These are phyloP conservation scores for Ennomos erosarius DNA, from an alignment of 2,888 invertebrate species.

Conservation along the genomic window DNA sequence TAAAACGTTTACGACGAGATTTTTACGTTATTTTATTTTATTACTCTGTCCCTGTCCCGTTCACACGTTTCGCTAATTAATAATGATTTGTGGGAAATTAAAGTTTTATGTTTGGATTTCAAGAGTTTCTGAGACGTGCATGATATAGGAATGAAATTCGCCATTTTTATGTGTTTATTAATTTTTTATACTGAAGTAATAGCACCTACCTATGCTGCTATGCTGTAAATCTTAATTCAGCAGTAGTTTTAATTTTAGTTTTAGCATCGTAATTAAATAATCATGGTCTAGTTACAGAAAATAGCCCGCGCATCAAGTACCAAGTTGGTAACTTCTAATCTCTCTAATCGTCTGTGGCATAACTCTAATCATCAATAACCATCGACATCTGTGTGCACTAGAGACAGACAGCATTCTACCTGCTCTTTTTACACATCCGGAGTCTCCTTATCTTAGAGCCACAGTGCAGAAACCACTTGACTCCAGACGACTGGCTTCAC, in stretches of 20 bases:
- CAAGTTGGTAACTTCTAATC: too few relatives aligned
- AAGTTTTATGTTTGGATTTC: conserved; percentile 14
- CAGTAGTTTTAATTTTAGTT: not conserved
- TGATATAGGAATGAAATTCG: too few relatives aligned
- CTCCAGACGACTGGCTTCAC: conserved; percentile 11
- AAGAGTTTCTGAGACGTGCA: too few relatives aligned
- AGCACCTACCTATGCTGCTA: too few relatives aligned
- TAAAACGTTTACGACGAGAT: conserved; percentile 32
- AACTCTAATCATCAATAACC: not conserved
- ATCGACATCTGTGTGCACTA: conserved; percentile 14
- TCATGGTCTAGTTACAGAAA: too few relatives aligned
- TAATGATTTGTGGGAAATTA: conserved; percentile 19
- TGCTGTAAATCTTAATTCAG: too few relatives aligned
- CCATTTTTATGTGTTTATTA: too few relatives aligned
- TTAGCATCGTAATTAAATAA: too few relatives aligned
- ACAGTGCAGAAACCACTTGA: conserved; percentile 21
- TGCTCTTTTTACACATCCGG: conserved; percentile 22
- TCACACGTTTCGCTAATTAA: conserved; percentile 18
- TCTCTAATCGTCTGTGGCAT: too few relatives aligned
- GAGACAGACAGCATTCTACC: conserved; percentile 9
- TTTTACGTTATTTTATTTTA: conserved; percentile 22
- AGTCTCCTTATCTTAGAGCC: conserved; percentile 14
- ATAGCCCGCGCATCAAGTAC: too few relatives aligned
- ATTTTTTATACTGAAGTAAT: too few relatives aligned
- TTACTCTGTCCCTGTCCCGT: conserved; percentile 9